Percentiles rank a stretch among this genome's conserved stretches.
Conservation (phyloP, 2,113 vertebrate genomes). For the Gallinago paraguaiae region DNA sequence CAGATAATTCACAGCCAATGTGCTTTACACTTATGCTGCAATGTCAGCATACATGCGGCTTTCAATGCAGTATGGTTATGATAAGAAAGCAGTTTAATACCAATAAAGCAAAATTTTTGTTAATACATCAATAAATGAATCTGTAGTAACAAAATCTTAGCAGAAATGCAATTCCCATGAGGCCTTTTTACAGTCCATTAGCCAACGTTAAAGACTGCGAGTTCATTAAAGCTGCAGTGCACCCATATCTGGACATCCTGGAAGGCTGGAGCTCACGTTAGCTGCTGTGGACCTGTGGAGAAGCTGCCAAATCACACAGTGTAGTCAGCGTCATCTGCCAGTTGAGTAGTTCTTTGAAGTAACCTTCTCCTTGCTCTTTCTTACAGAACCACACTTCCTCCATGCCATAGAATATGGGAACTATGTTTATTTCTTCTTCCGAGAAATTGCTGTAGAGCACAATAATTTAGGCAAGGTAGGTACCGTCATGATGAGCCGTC, state of each 20-base stretch:
- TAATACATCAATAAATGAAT: slow-evolving; percentile 55
- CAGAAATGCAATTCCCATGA: slow-evolving; percentile 44
- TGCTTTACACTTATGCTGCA: background rate
- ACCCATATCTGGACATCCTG: background rate
- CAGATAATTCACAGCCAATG: background rate
- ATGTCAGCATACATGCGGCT: background rate
- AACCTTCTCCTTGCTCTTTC: background rate
- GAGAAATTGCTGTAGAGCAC: slow-evolving; percentile 97
- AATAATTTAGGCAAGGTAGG: slow-evolving; percentile 96
- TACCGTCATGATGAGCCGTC: background rate
- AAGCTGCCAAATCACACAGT: background rate
- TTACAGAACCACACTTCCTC: slow-evolving; percentile 97
- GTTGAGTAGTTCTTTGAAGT: background rate
- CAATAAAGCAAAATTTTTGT: slow-evolving; percentile 1
- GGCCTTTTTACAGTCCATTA: slow-evolving; percentile 60
- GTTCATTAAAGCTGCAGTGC: slow-evolving; percentile 35
- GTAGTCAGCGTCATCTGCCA: background rate
- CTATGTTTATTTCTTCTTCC: slow-evolving; percentile 98
- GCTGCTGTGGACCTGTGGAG: background rate
- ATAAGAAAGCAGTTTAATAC: background rate
- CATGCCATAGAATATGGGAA: slow-evolving; percentile 97
- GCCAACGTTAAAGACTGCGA: slow-evolving; percentile 24
- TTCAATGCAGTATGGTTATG: background rate
- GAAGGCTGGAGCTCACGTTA: background rate
- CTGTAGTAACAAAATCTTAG: slow-evolving; percentile 50